Evolutionary conservation across 2,888 invertebrate species (phyloP), one percentile per base, ranked within the genome.

Genomic region (Axea sp.): DNA sequence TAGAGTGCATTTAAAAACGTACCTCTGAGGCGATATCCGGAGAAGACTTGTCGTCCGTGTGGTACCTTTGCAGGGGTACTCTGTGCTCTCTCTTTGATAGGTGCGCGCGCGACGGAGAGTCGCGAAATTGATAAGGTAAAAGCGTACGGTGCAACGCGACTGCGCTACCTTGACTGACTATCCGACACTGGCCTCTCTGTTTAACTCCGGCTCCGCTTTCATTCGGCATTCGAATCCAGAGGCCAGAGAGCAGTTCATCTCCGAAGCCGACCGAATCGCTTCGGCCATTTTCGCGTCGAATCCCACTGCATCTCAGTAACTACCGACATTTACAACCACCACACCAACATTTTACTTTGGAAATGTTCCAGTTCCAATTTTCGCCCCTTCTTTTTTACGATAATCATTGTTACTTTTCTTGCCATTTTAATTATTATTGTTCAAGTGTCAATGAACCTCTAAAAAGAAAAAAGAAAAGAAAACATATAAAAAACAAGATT

Each of bases 71-170:
- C 73, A 60, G 65, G 53, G 59, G 45, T 53, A 67, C 73, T 72
- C 51, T 59, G 65, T 59, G 59, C 64, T 47, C 33, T 57, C 41
- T 69, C 49, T 69, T 65, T 49, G 64, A 57, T 59, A 69, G 76
- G 64, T 75, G 75, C 72, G 71, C 72, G 71, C 71, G 76, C 73
- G 76, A 75, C 76, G 76, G 68, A 43, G 75, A 72, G 57, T 76
- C 69, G 71, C 69, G 74, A 62, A 76, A 72, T 75, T 76, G 77
- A 77, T 76, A 76, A 76, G 72, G 65, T 62, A 67, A 73, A 74
- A 77, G 75, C 74, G 76, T 76, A 75, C 74, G 77, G 69, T 76
- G 78, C 77, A 78, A 77, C 77, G 79, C 80, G 81, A 77, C 81
- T 80, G 80, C 81, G 81, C 79, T 78, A 53, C 73, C 74, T 73